phyloP scores from a whole-genome alignment of 2,113 vertebrate species.

The Cyphomyrus discorhynchus region DNA sequence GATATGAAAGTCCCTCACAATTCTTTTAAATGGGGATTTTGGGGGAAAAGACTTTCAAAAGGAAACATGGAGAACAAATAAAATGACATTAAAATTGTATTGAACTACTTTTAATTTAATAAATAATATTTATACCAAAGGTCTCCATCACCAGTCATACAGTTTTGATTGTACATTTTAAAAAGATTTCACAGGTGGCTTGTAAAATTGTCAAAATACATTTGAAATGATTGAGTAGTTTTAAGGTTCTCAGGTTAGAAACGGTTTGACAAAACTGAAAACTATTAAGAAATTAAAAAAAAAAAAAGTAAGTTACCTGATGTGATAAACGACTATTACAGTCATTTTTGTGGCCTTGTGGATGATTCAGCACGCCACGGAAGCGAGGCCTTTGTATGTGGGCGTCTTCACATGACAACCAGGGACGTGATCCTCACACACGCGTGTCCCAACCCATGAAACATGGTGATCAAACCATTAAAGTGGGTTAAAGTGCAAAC shows the following conservation, averaged over 20 bases:
- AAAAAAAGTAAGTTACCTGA: not conserved
- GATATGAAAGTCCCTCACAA: not conserved
- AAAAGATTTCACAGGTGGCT: not conserved
- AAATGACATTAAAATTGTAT: not conserved
- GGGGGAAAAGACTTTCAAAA: not conserved
- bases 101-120: not conserved
- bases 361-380: not conserved
- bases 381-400: not conserved
- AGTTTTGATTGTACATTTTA: not conserved
- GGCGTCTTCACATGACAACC: not conserved
- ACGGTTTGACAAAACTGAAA: not conserved
- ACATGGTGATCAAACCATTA: not conserved
- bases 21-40: not conserved
- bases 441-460: not conserved
- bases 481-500: constrained; percentile 6
- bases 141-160: constrained; percentile 2
- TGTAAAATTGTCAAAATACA: not conserved
- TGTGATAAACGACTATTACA: not conserved
- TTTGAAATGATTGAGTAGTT: not conserved
- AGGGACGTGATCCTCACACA: not conserved
- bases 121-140: not conserved
- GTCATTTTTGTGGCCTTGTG: not conserved
- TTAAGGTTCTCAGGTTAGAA: not conserved
- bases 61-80: not conserved
- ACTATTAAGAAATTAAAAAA: not conserved